These are phyloP conservation scores for Limonius californicus DNA, from an alignment of 1,140 invertebrate genomes.

Conservation along the genomic window DNA sequence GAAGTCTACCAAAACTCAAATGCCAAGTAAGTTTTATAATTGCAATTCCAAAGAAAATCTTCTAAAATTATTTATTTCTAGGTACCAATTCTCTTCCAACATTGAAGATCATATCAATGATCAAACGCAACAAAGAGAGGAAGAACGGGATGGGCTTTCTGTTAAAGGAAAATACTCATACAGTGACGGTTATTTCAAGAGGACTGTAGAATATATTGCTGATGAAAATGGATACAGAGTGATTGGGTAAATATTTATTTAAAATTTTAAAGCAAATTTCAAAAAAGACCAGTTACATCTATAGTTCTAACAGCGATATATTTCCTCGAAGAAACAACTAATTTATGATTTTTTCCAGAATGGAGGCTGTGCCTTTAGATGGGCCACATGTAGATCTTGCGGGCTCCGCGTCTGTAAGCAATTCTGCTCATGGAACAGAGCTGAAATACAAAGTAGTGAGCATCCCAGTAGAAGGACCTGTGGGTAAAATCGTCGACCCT, in stretches of 20 bases:
- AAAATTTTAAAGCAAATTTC: no score
- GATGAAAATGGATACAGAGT: constrained; percentile 58
- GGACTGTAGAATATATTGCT: constrained; percentile 54
- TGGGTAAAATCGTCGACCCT: constrained; percentile 30
- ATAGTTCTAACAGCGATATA: no score
- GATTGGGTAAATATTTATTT: constrained; percentile 46
- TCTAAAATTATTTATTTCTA: not conserved
- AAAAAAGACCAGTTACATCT: no score
- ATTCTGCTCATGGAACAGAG: constrained; percentile 42
- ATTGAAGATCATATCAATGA: constrained; percentile 54
- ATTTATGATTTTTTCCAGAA: constrained; percentile 30
- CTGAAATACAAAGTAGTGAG: constrained; percentile 43
- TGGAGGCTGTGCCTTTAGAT: constrained; percentile 47
- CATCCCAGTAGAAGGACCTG: constrained; percentile 34
- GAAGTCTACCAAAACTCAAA: constrained; percentile 36
- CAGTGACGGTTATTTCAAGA: constrained; percentile 54
- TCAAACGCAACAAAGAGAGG: constrained; percentile 46
- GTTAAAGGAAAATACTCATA: constrained; percentile 54
- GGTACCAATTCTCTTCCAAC: constrained; percentile 44
- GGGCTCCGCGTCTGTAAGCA: constrained; percentile 49
- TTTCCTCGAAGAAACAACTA: not conserved
- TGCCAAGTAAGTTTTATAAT: constrained; percentile 25
- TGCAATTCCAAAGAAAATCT: not conserved
- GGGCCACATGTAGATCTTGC: constrained; percentile 49
- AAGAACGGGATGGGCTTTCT: constrained; percentile 50